Percentiles rank a stretch among this genome's conserved stretches.
Conservation (phyloP, 2,888 invertebrate genomes). For the Hirtodrosophila confusa region DNA sequence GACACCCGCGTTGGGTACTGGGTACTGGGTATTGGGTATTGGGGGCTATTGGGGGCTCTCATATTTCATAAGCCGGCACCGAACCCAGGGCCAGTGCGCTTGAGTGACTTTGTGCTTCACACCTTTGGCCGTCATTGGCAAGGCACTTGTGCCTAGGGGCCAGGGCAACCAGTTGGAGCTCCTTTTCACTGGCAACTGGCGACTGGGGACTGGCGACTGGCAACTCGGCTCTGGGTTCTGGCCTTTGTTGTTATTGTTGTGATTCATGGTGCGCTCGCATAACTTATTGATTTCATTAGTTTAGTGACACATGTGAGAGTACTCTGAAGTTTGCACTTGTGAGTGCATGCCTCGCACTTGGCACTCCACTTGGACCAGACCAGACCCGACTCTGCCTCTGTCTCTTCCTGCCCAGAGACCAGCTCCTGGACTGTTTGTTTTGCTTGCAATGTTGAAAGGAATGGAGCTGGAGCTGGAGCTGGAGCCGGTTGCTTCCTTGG, state of each 20-base stretch:
- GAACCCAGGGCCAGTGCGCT: conserved; percentile 56
- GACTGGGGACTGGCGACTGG: conserved; percentile 2
- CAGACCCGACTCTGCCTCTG: neutral
- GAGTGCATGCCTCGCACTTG: conserved; percentile 61
- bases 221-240: neutral
- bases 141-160: conserved; percentile 56
- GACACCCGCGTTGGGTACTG: conserved; percentile 23
- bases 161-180: conserved; percentile 39
- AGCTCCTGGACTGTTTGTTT: conserved; percentile 47
- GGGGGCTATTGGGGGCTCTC: conserved; percentile 46
- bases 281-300: conserved; percentile 80
- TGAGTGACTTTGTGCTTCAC: conserved; percentile 80
- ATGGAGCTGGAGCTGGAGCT: conserved; percentile 8
- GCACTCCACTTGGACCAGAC: conserved; percentile 32
- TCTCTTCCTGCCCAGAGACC: neutral
- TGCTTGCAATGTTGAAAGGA: conserved; percentile 14
- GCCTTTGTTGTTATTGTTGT: conserved; percentile 60
- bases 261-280: conserved; percentile 65
- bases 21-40: neutral
- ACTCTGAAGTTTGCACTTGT: conserved; percentile 65
- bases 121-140: conserved; percentile 48
- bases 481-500: neutral
- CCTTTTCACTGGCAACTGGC: conserved; percentile 25
- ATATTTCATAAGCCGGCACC: conserved; percentile 73
- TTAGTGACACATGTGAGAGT: conserved; percentile 70